Conservation (phyloP, 2,888 invertebrate genomes). For the Polia nebulosa region DNA sequence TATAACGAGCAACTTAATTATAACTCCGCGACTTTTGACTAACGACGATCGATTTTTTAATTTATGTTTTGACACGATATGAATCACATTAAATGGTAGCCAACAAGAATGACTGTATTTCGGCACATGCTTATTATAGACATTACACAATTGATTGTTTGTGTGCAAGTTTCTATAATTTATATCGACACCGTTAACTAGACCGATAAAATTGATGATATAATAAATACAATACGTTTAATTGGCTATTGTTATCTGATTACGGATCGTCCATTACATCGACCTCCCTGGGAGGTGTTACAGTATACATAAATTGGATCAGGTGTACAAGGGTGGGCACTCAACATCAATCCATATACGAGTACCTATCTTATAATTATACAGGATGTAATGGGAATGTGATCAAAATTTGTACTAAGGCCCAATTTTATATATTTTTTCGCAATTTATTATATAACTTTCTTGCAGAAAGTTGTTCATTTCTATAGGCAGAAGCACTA, state of each 20-base stretch:
- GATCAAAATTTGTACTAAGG: too few relatives aligned
- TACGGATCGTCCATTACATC: neutral
- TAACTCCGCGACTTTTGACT: constrained; percentile 68
- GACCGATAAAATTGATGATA: constrained; percentile 21
- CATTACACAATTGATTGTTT: constrained; percentile 52
- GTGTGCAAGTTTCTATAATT: constrained; percentile 39
- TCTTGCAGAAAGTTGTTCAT: too few relatives aligned
- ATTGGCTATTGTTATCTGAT: constrained; percentile 32
- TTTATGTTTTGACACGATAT: constrained; percentile 69
- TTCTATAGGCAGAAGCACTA: too few relatives aligned
- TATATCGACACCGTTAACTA: constrained; percentile 44
- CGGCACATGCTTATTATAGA: constrained; percentile 63
- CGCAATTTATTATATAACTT: too few relatives aligned
- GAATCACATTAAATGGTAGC: constrained; percentile 63
- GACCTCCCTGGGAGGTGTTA: neutral
- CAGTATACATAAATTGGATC: constrained; percentile 2
- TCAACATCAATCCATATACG: neutral
- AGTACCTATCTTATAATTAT: too few relatives aligned
- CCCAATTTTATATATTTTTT: too few relatives aligned
- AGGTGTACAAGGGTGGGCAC: neutral
- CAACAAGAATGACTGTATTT: constrained; percentile 61
- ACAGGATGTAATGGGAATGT: too few relatives aligned
- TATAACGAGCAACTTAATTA: constrained; percentile 72
- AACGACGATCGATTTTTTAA: constrained; percentile 70
- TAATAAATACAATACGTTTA: constrained; percentile 26